A percentile compares a stretch with the other conserved stretches of the same genome.
Evolutionary conservation across 1,140 invertebrate genomes (phyloP).

Genomic region (Pseudomyrmex concolor): DNA sequence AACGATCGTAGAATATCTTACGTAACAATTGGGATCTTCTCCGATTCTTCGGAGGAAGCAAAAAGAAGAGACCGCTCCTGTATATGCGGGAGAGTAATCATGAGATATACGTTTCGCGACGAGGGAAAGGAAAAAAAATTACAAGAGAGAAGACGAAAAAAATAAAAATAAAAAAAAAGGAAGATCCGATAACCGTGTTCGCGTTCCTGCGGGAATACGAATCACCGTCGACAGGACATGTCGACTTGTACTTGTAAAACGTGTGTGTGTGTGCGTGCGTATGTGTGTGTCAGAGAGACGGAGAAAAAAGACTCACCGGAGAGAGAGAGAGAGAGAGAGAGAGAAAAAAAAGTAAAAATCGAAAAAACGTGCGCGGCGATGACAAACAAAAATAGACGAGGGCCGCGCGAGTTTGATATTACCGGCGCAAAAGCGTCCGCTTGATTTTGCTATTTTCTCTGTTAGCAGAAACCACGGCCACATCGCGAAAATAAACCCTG

Average conservation of each 20-base stretch:
- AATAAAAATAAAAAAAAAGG: background rate
- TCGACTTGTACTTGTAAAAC: conserved; percentile 3
- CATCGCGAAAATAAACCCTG: conserved; percentile 10
- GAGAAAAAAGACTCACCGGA: conserved; percentile 26
- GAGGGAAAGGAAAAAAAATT: background rate
- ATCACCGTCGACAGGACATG: background rate
- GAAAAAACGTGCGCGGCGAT: conserved; percentile 9
- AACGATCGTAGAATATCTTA: background rate
- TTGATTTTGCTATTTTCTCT: conserved; percentile 24
- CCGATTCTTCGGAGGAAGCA: background rate
- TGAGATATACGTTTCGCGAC: conserved; percentile 34
- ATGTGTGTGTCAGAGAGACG: background rate
- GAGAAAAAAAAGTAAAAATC: conserved; percentile 33
- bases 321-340: conserved; percentile 47
- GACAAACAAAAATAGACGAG: conserved; percentile 33
- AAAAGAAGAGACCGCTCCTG: background rate
- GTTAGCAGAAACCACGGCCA: conserved; percentile 13
- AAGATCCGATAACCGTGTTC: conserved; percentile 49
- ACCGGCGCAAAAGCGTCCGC: conserved; percentile 6
- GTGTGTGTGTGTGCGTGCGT: background rate
- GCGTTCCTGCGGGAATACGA: conserved; percentile 18
- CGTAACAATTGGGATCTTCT: conserved; percentile 10
- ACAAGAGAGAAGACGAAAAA: conserved; percentile 15
- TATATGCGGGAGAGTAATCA: conserved; percentile 22
- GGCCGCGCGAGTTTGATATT: background rate